These are phyloP conservation scores for Pseudorectes ferrugineus DNA, from an alignment of 2,113 vertebrate species.

Conservation along the genomic window DNA sequence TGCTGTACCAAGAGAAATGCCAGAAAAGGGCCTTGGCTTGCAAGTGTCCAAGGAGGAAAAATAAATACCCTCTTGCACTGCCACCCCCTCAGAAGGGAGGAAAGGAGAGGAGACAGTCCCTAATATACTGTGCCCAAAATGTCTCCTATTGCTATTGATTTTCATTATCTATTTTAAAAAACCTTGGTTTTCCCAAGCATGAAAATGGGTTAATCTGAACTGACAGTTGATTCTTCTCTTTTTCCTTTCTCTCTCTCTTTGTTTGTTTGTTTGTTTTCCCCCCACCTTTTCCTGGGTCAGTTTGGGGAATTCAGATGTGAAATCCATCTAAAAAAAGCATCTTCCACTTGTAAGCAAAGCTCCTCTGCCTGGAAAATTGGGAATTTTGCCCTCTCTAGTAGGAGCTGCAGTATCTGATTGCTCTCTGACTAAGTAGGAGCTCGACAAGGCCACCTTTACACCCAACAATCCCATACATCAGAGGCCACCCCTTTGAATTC, in stretches of 20 bases:
- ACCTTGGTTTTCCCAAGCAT: accelerated
- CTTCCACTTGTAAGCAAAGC: background rate
- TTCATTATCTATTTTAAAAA: background rate
- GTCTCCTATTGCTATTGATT: background rate
- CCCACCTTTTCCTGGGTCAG: background rate
- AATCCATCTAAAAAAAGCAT: background rate
- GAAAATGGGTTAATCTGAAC: background rate
- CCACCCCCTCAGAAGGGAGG: background rate
- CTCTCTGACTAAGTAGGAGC: background rate
- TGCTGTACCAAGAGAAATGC: background rate
- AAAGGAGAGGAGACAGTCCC: background rate
- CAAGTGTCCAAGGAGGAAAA: background rate
- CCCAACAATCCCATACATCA: background rate
- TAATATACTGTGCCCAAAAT: background rate
- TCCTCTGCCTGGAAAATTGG: background rate
- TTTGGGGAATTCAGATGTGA: background rate
- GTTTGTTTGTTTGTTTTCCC: background rate
- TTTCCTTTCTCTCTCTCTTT: background rate
- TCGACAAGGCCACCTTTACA: background rate
- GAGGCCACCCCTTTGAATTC: background rate
- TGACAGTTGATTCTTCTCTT: background rate
- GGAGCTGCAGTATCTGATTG: background rate
- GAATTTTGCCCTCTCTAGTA: background rate
- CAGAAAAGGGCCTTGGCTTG: background rate
- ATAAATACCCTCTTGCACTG: background rate